phyloP scores from a whole-genome alignment of 2,113 vertebrate genomes.

The Hyla sarda region DNA sequence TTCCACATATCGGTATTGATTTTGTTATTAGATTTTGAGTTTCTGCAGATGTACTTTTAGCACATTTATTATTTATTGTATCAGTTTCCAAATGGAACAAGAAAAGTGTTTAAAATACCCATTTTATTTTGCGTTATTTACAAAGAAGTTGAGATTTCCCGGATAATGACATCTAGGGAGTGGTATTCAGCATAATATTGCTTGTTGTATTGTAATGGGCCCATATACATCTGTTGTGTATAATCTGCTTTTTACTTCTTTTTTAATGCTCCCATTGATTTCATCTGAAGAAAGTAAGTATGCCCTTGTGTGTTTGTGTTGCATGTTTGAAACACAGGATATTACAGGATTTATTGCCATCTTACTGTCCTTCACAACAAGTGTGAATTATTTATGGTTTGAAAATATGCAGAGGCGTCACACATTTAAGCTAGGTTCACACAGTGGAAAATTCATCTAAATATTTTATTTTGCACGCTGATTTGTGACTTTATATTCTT shows the following conservation, averaged over 20 bases:
- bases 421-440: too few species aligned
- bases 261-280: constrained; percentile 46
- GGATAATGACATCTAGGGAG: background rate
- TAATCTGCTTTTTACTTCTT: constrained; percentile 30
- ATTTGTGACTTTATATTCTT: too few species aligned
- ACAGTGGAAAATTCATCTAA: too few species aligned
- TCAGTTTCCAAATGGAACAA: background rate
- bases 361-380: too few species aligned
- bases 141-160: background rate
- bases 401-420: too few species aligned
- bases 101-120: background rate
- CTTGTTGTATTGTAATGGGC: background rate
- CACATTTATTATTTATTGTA: background rate
- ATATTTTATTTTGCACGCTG: too few species aligned
- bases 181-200: background rate
- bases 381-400: too few species aligned
- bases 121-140: background rate
- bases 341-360: background rate
- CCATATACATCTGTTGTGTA: background rate
- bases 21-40: background rate
- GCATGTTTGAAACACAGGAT: constrained; percentile 11
- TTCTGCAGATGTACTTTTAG: background rate
- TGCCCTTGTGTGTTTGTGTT: constrained; percentile 8
- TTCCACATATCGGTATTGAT: constrained; percentile 1
- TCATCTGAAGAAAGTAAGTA: constrained; percentile 54